These are phyloP conservation scores for Chaetophractus vellerosus DNA, from an alignment of 2,797 vertebrate species.

Conservation along the genomic window DNA sequence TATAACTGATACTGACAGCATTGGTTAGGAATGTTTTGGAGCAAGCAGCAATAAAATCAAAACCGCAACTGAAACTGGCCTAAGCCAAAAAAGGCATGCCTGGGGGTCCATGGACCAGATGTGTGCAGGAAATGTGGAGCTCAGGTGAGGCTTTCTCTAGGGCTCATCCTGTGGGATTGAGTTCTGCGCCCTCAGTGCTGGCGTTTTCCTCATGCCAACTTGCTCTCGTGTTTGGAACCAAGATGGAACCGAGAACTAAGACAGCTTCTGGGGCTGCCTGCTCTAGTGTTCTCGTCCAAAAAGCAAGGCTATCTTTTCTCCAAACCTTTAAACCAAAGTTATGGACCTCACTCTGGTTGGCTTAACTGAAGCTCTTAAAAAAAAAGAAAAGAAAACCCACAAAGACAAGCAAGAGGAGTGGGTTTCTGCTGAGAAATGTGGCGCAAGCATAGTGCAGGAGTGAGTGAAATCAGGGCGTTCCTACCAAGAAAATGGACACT, in stretches of 20 bases:
- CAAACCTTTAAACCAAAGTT: not conserved
- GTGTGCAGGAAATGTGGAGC: not conserved
- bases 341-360: not conserved
- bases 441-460: not conserved
- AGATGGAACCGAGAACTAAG: no score
- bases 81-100: not conserved
- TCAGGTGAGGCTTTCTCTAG: not conserved
- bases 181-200: not conserved
- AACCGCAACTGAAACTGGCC: not conserved
- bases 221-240: fast-evolving
- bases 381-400: not conserved
- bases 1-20: not conserved
- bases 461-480: not conserved
- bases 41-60: not conserved
- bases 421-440: not conserved
- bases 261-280: not conserved
- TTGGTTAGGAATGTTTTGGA: not conserved
- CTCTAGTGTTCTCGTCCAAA: not conserved
- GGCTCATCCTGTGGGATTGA: not conserved
- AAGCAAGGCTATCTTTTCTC: not conserved
- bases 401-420: not conserved
- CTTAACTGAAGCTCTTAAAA: not conserved
- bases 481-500: not conserved
- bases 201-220: not conserved
- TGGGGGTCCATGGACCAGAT: fast-evolving